Evolutionary conservation across 2,113 vertebrate species (phyloP).

Genomic region (Onychostruthus taczanowskii): DNA sequence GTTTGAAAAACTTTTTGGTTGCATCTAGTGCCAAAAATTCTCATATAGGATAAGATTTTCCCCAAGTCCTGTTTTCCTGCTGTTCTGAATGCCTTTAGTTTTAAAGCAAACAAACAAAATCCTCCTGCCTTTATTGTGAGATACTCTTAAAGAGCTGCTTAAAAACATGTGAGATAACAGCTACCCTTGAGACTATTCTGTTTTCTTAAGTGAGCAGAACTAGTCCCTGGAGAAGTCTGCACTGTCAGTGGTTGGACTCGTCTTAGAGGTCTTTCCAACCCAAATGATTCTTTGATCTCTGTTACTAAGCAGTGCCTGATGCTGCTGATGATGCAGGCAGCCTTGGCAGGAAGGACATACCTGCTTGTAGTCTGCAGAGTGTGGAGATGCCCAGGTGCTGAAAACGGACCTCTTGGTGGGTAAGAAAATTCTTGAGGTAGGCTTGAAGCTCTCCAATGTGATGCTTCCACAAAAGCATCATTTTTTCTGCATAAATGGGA

Average conservation of each 20-base stretch:
- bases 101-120: background rate
- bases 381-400: constrained; percentile 69
- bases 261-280: background rate
- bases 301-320: background rate
- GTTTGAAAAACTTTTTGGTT: background rate
- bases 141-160: background rate
- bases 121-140: background rate
- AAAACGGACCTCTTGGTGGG: constrained; percentile 63
- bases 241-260: background rate
- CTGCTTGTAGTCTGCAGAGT: constrained; percentile 47
- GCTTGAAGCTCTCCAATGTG: constrained; percentile 32
- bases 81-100: background rate
- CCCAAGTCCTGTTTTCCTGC: background rate
- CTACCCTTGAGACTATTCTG: background rate
- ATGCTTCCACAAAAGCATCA: constrained; percentile 16
- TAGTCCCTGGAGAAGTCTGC: background rate
- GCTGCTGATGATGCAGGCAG: background rate
- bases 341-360: background rate
- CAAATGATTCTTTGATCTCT: background rate
- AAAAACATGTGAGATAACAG: background rate
- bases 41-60: background rate
- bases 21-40: background rate
- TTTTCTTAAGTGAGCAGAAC: background rate
- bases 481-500: constrained; percentile 41
- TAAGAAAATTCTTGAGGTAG: constrained; percentile 59